phyloP scores from a whole-genome alignment of 1,140 invertebrate species.

The Pararge aegeria region DNA sequence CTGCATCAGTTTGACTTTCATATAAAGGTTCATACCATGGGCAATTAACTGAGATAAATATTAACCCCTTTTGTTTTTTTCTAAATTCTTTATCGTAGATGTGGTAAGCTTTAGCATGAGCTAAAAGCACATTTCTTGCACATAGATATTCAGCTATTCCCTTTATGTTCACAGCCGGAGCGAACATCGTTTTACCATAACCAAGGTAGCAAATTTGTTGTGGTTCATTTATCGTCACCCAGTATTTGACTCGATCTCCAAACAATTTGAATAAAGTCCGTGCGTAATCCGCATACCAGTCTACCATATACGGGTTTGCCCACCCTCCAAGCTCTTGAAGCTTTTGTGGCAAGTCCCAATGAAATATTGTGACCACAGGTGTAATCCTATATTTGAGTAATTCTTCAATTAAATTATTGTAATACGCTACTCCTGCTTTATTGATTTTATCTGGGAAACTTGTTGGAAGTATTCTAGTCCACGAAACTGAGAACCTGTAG shows the following conservation, averaged over 20 bases:
- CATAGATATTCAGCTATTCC: constrained; percentile 78
- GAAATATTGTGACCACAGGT: constrained; percentile 83
- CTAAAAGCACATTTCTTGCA: constrained; percentile 46
- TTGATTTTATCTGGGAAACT: constrained; percentile 80
- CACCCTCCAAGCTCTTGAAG: constrained; percentile 83
- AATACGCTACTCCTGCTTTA: constrained; percentile 81
- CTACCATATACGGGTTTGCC: constrained; percentile 81
- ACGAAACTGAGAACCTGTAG: constrained; percentile 84
- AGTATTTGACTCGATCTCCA: constrained; percentile 82
- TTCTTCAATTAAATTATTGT: constrained; percentile 82
- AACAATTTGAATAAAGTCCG: constrained; percentile 79
- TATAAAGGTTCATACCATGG: constrained; percentile 70
- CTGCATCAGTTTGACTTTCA: constrained; percentile 10
- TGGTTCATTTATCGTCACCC: constrained; percentile 87
- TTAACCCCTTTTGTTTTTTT: constrained; percentile 50
- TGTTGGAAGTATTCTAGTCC: constrained; percentile 82
- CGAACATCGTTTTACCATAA: constrained; percentile 75
- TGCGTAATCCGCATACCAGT: constrained; percentile 82
- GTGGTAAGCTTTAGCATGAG: constrained; percentile 72
- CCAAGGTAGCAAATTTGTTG: constrained; percentile 79
- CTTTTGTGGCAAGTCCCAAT: constrained; percentile 83
- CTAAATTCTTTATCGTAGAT: constrained; percentile 78
- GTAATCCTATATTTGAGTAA: constrained; percentile 75
- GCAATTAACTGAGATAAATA: constrained; percentile 78
- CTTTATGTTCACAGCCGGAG: constrained; percentile 69